phyloP scores from a whole-genome alignment of 2,797 vertebrate species.

The Chloroceryle inda region DNA sequence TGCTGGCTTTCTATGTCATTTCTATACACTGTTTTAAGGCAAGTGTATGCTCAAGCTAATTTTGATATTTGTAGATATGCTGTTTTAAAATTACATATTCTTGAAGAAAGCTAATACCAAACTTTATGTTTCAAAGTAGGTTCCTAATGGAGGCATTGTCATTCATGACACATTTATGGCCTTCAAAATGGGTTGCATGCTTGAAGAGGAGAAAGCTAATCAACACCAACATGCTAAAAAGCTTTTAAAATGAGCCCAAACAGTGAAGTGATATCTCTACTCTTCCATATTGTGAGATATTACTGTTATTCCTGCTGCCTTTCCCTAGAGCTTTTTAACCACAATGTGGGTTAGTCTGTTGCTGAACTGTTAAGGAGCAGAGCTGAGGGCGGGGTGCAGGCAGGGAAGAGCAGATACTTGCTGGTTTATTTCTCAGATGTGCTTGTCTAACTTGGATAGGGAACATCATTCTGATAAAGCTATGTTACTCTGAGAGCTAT shows the following conservation, averaged over 20 bases:
- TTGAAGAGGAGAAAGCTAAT: slow-evolving; percentile 5
- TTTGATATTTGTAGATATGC: neutral
- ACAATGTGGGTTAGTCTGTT: neutral
- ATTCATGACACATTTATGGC: neutral
- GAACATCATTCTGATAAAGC: neutral
- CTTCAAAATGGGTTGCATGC: neutral
- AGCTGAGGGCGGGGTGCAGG: fast-evolving
- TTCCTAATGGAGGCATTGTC: neutral
- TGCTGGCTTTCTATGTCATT: neutral
- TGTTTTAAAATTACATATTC: neutral
- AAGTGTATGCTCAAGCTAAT: neutral
- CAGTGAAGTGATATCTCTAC: neutral
- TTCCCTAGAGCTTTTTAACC: neutral
- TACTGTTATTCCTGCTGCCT: neutral
- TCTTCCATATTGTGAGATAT: neutral
- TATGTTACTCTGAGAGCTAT: neutral
- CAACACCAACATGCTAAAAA: neutral
- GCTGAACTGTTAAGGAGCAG: neutral
- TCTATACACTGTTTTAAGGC: neutral
- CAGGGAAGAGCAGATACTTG: neutral
- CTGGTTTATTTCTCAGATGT: neutral
- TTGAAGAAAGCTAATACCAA: neutral
- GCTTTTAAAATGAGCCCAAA: neutral
- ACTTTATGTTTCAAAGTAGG: neutral
- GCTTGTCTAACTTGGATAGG: neutral